These are phyloP conservation scores for Halictus rubicundus DNA, from an alignment of 1,140 invertebrate species.

Conservation along the genomic window DNA sequence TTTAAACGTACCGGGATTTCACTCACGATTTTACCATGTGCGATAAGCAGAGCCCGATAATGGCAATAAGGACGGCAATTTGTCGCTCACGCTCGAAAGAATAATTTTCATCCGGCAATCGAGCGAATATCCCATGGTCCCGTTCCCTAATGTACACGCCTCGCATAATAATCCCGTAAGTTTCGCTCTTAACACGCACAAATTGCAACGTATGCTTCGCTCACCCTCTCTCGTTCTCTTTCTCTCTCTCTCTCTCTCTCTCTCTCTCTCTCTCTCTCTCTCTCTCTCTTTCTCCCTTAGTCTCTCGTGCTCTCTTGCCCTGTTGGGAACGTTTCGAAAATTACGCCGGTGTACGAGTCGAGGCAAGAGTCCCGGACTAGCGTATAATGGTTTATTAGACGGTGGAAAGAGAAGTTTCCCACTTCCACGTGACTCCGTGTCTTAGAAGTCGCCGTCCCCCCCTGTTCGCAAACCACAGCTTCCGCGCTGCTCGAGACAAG, in stretches of 20 bases:
- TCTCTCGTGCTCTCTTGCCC: too few relatives aligned
- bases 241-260: too few relatives aligned
- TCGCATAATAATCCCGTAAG: conserved; percentile 48
- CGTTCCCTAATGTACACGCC: conserved; percentile 26
- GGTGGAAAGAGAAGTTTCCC: neutral
- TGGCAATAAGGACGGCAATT: conserved; percentile 63
- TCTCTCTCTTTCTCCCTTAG: too few relatives aligned
- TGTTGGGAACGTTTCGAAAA: conserved; percentile 41
- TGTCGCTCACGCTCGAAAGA: conserved; percentile 44
- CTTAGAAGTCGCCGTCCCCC: neutral
- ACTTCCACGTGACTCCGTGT: conserved; percentile 3
- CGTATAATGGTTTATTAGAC: conserved; percentile 48
- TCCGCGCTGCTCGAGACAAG: neutral
- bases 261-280: too few relatives aligned
- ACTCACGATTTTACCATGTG: conserved; percentile 51
- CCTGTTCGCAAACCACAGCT: neutral
- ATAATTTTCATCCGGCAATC: conserved; percentile 37
- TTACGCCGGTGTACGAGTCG: conserved; percentile 20
- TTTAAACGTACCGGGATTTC: conserved; percentile 57
- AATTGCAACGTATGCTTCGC: conserved; percentile 45
- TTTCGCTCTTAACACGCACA: conserved; percentile 46
- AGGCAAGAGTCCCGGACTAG: neutral
- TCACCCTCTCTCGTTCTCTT: too few relatives aligned
- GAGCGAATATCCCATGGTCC: neutral
- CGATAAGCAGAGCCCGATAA: conserved; percentile 57